phyloP scores from a whole-genome alignment of 2,113 vertebrate species.

The Tragelaphus scriptus region DNA sequence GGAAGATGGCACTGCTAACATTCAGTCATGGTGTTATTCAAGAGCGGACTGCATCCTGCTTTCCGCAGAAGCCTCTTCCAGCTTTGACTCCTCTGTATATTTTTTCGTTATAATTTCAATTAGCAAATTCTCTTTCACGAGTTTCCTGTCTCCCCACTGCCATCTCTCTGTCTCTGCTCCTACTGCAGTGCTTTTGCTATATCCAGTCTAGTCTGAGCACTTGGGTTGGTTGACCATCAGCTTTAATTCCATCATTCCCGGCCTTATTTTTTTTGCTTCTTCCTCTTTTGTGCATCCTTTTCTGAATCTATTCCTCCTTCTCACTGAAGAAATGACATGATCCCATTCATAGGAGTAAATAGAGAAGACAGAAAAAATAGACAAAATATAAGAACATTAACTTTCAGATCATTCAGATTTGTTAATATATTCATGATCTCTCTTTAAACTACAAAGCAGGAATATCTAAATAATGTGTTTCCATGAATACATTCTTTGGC shows the following conservation, averaged over 20 bases:
- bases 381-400: background rate
- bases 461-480: background rate
- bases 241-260: background rate
- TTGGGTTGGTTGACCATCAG: background rate
- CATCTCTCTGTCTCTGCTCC: background rate
- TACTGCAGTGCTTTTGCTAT: background rate
- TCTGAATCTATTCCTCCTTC: background rate
- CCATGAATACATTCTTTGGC: background rate
- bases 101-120: background rate
- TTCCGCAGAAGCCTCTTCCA: background rate
- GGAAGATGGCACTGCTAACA: background rate
- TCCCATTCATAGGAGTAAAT: background rate
- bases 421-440: background rate
- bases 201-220: background rate
- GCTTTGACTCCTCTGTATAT: background rate
- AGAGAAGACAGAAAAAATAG: background rate
- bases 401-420: constrained; percentile 22
- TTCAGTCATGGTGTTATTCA: background rate
- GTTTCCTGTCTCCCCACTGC: background rate
- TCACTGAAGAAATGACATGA: background rate
- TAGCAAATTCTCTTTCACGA: background rate
- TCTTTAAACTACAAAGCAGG: background rate
- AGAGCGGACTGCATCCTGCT: background rate
- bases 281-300: background rate
- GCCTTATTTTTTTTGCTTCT: background rate